Conservation (phyloP, 2,797 vertebrate species). For the Eospalax fontanierii region DNA sequence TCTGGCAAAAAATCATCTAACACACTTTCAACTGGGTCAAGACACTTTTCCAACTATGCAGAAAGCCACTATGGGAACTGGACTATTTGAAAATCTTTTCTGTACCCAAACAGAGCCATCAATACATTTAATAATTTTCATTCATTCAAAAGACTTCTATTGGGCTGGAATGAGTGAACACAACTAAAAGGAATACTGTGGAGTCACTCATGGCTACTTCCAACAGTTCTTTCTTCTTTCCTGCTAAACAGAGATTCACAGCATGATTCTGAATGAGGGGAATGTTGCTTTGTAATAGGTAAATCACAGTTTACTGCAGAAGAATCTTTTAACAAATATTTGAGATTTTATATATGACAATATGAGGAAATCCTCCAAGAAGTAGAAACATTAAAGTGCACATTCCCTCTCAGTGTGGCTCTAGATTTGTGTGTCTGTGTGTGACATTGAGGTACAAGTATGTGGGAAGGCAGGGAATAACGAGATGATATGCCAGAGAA, state of each 20-base stretch:
- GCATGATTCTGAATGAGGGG: conserved; percentile 35
- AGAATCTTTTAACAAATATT: conserved; percentile 39
- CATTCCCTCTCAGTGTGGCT: neutral
- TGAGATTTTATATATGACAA: conserved; percentile 1
- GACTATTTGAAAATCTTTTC: neutral
- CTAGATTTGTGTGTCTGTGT: neutral
- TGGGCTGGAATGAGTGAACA: conserved; percentile 32
- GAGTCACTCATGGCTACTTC: conserved; percentile 47
- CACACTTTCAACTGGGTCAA: neutral
- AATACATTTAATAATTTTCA: conserved; percentile 55
- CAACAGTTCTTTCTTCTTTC: conserved; percentile 16
- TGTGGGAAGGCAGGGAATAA: neutral
- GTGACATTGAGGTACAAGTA: neutral
- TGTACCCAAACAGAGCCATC: neutral
- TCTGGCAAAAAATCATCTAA: neutral
- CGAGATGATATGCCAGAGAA: too few species aligned
- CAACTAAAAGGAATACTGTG: conserved; percentile 37
- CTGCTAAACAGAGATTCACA: conserved; percentile 8
- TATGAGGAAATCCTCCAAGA: neutral
- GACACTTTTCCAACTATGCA: neutral
- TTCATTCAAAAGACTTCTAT: conserved; percentile 51
- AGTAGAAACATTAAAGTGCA: too few species aligned
- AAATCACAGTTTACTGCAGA: conserved; percentile 44
- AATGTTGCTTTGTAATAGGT: neutral
- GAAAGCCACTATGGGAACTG: neutral